Evolutionary conservation across 2,797 vertebrate genomes (phyloP).

Genomic region (Melanotaenia nigrans): DNA sequence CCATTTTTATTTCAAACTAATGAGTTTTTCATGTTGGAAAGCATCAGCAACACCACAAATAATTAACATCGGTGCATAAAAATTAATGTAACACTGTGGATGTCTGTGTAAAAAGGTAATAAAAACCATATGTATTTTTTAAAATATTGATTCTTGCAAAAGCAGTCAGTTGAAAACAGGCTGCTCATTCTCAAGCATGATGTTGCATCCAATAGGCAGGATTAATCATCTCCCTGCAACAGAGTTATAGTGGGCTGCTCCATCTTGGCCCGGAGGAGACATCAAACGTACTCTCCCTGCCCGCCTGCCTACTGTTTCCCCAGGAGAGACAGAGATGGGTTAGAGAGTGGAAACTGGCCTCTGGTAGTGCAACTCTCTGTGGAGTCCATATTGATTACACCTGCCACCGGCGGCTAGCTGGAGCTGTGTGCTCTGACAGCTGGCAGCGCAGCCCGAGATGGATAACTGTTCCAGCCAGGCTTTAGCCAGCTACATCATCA

Average conservation of each 20-base stretch:
- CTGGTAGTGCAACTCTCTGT: conserved; percentile 79
- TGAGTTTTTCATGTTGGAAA: not conserved
- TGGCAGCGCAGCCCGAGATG: conserved; percentile 75
- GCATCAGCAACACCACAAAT: not conserved
- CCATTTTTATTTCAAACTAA: not conserved
- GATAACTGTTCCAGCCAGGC: conserved; percentile 72
- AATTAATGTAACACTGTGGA: not conserved
- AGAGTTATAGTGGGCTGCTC: conserved; percentile 57
- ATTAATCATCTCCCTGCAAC: conserved; percentile 70
- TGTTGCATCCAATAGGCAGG: conserved; percentile 63
- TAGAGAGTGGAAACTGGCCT: conserved; percentile 77
- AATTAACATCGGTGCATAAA: not conserved
- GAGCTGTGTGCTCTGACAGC: conserved; percentile 76
- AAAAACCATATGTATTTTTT: conserved; percentile 5
- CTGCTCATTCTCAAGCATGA: conserved; percentile 58
- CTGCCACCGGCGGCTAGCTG: conserved; percentile 77
- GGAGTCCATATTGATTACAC: conserved; percentile 82
- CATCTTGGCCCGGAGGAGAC: conserved; percentile 70
- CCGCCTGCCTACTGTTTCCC: conserved; percentile 72
- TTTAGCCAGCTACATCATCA: conserved; percentile 70
- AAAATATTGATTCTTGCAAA: conserved; percentile 13
- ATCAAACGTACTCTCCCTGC: conserved; percentile 72
- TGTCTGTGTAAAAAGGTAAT: not conserved
- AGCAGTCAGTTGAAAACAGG: conserved; percentile 42
- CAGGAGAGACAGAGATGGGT: conserved; percentile 74